Conservation (phyloP, 1,140 invertebrate species). For the Anoplophora glabripennis region DNA sequence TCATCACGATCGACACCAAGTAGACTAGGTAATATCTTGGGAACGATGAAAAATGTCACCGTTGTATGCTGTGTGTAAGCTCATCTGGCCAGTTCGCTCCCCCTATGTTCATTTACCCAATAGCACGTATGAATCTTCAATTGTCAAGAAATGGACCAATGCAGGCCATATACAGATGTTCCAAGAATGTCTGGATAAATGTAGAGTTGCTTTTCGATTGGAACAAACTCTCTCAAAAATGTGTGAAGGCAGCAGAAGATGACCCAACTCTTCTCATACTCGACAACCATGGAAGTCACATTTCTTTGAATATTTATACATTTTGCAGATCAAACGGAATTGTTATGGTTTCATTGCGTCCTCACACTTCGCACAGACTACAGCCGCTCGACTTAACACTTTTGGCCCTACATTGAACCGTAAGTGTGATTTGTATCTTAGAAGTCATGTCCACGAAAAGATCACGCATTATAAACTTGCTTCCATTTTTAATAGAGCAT, state of each 20-base stretch:
- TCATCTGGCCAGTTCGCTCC: constrained; percentile 26
- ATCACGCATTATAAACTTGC: constrained; percentile 38
- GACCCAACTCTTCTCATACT: constrained; percentile 39
- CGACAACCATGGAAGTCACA: constrained; percentile 26
- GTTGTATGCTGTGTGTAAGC: too few species aligned
- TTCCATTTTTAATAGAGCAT: constrained; percentile 42
- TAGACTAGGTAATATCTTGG: constrained; percentile 32
- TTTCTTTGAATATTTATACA: constrained; percentile 13
- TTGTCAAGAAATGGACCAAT: too few species aligned
- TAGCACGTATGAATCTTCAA: too few species aligned
- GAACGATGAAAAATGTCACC: constrained; percentile 46
- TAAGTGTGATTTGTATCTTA: constrained; percentile 20
- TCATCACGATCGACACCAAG: too few species aligned
- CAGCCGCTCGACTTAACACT: constrained; percentile 44
- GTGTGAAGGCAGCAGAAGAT: constrained; percentile 40
- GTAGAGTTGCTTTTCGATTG: constrained; percentile 16
- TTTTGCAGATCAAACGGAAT: constrained; percentile 8
- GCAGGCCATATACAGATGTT: background rate
- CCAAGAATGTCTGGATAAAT: constrained; percentile 14
- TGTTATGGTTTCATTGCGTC: constrained; percentile 27
- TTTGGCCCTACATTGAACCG: constrained; percentile 4
- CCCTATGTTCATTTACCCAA: background rate
- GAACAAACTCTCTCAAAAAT: constrained; percentile 5
- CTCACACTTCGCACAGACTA: constrained; percentile 36
- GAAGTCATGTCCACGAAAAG: constrained; percentile 8